A percentile compares a stretch with the other conserved stretches of the same genome.
These are phyloP conservation scores for Hydroisotoma schaefferi DNA, from an alignment of 2,888 invertebrate genomes.

Conservation along the genomic window DNA sequence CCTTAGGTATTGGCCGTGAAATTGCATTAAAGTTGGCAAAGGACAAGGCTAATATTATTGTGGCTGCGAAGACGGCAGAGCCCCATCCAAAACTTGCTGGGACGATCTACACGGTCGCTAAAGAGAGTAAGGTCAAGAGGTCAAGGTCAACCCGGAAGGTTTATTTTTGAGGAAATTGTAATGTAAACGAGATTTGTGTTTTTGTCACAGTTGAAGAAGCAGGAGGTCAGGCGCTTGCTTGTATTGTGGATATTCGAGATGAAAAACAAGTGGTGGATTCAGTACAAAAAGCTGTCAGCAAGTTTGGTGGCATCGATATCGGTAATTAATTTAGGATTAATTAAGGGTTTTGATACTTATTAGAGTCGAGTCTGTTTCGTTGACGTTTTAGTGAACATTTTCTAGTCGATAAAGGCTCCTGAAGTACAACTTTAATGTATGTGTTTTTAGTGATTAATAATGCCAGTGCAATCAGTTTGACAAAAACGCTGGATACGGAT, in stretches of 20 bases:
- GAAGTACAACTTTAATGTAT: neutral
- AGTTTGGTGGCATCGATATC: constrained; percentile 95
- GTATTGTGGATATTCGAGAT: constrained; percentile 81
- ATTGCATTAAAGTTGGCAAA: constrained; percentile 88
- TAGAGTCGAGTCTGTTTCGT: neutral
- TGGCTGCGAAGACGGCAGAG: constrained; percentile 87
- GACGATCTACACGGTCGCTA: constrained; percentile 84
- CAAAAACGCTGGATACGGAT: constrained; percentile 75
- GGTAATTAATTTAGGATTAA: constrained; percentile 26
- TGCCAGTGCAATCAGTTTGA: constrained; percentile 88
- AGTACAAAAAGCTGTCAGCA: constrained; percentile 69
- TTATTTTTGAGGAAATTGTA: neutral
- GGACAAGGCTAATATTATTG: constrained; percentile 87
- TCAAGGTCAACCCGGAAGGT: neutral
- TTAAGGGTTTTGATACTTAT: neutral
- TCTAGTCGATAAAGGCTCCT: no score
- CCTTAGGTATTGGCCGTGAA: constrained; percentile 76
- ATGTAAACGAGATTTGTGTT: constrained; percentile 8
- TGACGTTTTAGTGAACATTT: no score
- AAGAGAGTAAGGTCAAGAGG: constrained; percentile 65
- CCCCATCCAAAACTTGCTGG: constrained; percentile 88
- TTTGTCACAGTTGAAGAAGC: constrained; percentile 68
- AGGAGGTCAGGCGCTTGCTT: constrained; percentile 81
- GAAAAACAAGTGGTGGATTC: constrained; percentile 71
- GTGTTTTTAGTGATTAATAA: constrained; percentile 70